Conservation (phyloP, 2,113 vertebrate species). For the Hemicordylus capensis region DNA sequence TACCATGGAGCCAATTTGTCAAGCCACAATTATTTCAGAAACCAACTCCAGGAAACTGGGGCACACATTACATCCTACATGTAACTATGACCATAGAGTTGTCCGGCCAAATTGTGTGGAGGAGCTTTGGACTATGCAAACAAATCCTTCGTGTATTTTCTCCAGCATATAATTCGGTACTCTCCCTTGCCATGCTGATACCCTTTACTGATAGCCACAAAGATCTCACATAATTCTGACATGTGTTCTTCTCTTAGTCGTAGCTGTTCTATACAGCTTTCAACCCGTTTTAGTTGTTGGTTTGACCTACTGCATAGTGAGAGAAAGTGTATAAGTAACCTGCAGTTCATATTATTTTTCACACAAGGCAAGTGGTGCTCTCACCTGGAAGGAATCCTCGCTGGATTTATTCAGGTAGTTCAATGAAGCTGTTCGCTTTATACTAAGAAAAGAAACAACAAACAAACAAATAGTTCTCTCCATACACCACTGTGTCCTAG, state of each 20-base stretch:
- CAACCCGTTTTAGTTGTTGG: not conserved
- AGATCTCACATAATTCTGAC: not conserved
- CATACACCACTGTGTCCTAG: not conserved
- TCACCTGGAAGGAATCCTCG: constrained; percentile 88
- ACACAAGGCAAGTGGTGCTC: constrained; percentile 1
- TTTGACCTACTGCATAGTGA: not conserved
- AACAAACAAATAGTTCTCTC: constrained; percentile 13
- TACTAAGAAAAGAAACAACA: constrained; percentile 74
- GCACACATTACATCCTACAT: not conserved
- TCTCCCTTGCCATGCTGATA: not conserved
- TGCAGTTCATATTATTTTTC: not conserved
- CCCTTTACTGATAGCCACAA: not conserved
- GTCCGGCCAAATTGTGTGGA: not conserved
- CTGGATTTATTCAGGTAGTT: constrained; percentile 90
- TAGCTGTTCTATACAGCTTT: not conserved
- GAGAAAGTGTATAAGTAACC: not conserved
- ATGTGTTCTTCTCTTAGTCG: not conserved
- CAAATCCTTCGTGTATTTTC: not conserved
- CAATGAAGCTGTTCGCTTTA: constrained; percentile 94
- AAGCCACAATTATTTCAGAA: not conserved
- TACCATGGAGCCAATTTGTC: not conserved
- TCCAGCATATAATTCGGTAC: not conserved
- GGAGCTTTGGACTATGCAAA: not conserved
- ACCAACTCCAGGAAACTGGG: not conserved
- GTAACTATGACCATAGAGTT: not conserved